These are phyloP conservation scores for Cichladusa arquata DNA, from an alignment of 2,113 vertebrate species.

Conservation along the genomic window DNA sequence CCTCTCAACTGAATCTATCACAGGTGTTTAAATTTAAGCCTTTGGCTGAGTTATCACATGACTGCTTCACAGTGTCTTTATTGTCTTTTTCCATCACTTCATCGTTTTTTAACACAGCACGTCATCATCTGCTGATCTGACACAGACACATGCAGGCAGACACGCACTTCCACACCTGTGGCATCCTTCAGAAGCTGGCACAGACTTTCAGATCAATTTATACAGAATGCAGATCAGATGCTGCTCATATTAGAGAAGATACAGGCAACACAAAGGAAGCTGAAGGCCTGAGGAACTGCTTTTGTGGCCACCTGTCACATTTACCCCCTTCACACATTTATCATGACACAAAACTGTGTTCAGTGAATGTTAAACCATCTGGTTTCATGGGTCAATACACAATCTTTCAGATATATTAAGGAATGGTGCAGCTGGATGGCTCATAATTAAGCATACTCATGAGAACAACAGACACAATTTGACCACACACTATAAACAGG, in stretches of 20 bases:
- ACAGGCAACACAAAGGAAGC: neutral
- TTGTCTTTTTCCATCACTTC: neutral
- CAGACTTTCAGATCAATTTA: neutral
- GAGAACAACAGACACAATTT: neutral
- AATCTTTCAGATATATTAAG: neutral
- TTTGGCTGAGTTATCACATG: neutral
- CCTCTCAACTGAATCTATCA: fast-evolving
- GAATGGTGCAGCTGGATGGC: neutral
- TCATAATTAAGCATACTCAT: neutral
- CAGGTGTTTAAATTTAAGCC: neutral
- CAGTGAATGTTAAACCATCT: neutral
- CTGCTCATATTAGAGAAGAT: neutral
- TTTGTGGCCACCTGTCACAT: neutral
- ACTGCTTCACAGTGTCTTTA: neutral
- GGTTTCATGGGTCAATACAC: neutral
- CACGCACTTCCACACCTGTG: neutral
- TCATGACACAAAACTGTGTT: fast-evolving
- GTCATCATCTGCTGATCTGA: neutral
- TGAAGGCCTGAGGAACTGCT: neutral
- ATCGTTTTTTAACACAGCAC: fast-evolving
- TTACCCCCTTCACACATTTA: neutral
- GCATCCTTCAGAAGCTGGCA: neutral
- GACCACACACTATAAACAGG: neutral
- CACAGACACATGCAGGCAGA: neutral
- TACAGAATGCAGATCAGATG: neutral